Evolutionary conservation across 2,797 vertebrate genomes (phyloP).

Genomic region (Darevskia mixta): DNA sequence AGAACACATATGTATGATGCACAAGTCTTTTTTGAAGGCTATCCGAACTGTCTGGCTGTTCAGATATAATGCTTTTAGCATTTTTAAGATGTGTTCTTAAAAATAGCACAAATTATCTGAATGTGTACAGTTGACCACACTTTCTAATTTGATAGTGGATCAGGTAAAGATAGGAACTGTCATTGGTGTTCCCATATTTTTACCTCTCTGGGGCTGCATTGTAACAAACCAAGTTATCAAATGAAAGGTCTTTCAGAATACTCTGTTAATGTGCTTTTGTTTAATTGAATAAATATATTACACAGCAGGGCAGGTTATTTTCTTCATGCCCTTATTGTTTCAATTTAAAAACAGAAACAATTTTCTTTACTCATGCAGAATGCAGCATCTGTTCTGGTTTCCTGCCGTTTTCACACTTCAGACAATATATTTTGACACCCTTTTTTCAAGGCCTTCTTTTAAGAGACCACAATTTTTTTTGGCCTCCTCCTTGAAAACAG

Average conservation of each 20-base stretch:
- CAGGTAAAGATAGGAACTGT: not conserved
- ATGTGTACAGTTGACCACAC: not conserved
- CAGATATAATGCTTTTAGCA: not conserved
- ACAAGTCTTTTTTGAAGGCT: not conserved
- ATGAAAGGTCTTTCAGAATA: conserved; percentile 50
- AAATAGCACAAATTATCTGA: not conserved
- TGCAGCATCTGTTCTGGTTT: conserved; percentile 69
- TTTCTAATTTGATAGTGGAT: not conserved
- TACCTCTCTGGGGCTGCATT: conserved; percentile 1
- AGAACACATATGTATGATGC: not conserved
- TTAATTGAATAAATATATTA: conserved; percentile 78
- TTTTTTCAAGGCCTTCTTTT: conserved; percentile 56
- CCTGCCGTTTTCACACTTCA: conserved; percentile 66
- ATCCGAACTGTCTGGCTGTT: not conserved
- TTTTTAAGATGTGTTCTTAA: not conserved
- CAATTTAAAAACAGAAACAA: conserved; percentile 62
- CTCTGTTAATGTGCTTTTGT: conserved; percentile 64
- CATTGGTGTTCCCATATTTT: not conserved
- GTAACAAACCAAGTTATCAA: conserved; percentile 53
- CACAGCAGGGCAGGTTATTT: conserved; percentile 74
- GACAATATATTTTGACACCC: conserved; percentile 47
- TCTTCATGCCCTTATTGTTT: conserved; percentile 72
- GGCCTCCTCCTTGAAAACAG: conserved; percentile 63
- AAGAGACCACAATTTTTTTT: conserved; percentile 56
- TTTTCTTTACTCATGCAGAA: conserved; percentile 68